Percentiles rank a stretch among this genome's conserved stretches.
phyloP scores from a whole-genome alignment of 2,888 invertebrate genomes.

The Thecocarcelia acutangulata region DNA sequence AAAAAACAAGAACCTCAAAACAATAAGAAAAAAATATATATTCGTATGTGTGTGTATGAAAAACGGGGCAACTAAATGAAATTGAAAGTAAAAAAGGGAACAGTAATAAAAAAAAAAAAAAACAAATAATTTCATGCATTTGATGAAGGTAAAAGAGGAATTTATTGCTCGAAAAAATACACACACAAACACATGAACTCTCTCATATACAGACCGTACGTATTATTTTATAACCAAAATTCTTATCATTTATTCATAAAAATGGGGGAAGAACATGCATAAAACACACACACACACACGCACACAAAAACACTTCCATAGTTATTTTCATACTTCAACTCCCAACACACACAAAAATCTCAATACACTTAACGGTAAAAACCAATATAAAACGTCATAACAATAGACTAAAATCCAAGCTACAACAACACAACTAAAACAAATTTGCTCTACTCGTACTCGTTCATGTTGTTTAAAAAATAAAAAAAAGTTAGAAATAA shows the following conservation, averaged over 20 bases:
- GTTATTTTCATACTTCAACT: constrained; percentile 2
- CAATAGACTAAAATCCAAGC: constrained; percentile 21
- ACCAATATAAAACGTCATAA: constrained; percentile 36
- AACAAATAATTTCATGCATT: constrained; percentile 52
- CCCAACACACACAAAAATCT: constrained; percentile 12
- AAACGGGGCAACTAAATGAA: constrained; percentile 61
- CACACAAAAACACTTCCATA: not conserved
- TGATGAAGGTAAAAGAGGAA: constrained; percentile 57
- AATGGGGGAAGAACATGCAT: constrained; percentile 32
- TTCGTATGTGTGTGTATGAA: too few species aligned
- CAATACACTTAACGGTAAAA: constrained; percentile 27
- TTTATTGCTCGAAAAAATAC: constrained; percentile 9
- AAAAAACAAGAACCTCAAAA: constrained; percentile 18
- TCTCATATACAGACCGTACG: not conserved
- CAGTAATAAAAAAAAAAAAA: constrained; percentile 25
- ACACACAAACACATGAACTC: not conserved
- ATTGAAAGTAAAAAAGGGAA: constrained; percentile 64
- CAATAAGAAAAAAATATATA: not conserved
- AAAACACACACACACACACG: not conserved
- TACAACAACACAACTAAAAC: constrained; percentile 7
- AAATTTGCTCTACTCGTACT: constrained; percentile 8
- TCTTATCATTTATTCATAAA: constrained; percentile 50
- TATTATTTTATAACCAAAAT: constrained; percentile 32
- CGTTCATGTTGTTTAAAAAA: not conserved
- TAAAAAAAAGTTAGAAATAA: not conserved